Conservation (phyloP, 2,113 vertebrate genomes). For the Oxyura jamaicensis region DNA sequence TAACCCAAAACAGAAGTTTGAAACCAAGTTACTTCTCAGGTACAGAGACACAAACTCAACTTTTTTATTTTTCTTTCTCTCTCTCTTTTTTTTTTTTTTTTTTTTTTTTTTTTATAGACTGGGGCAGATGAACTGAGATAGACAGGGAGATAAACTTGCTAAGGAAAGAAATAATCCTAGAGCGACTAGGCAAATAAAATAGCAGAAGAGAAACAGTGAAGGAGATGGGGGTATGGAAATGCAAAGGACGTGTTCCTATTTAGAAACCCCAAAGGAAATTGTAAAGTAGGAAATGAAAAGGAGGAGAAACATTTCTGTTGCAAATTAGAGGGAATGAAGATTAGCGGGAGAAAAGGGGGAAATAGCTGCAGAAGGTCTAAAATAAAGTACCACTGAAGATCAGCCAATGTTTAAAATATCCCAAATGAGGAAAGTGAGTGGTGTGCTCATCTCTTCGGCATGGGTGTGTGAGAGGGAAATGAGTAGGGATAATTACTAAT, state of each 20-base stretch:
- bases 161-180: conserved; percentile 45
- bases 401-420: conserved; percentile 28
- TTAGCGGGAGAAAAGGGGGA: conserved; percentile 68
- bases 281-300: conserved; percentile 73
- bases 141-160: conserved; percentile 47
- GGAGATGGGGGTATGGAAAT: background rate
- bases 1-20: conserved; percentile 35
- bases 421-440: background rate
- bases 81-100: too few relatives aligned
- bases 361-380: conserved; percentile 66
- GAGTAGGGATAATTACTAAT: conserved; percentile 24
- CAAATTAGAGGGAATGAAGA: conserved; percentile 73
- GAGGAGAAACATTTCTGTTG: conserved; percentile 72
- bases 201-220: background rate
- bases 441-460: conserved; percentile 10
- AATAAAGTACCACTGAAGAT: conserved; percentile 56
- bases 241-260: background rate
- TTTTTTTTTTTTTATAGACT: background rate
- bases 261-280: conserved; percentile 69
- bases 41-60: background rate
- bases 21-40: background rate
- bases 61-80: background rate
- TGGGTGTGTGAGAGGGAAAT: conserved; percentile 27
- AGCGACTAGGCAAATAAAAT: conserved; percentile 5
- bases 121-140: background rate